Evolutionary conservation across 2,888 invertebrate genomes (phyloP), one percentile per base, ranked within the genome.

Genomic region (Germaria angustata): DNA sequence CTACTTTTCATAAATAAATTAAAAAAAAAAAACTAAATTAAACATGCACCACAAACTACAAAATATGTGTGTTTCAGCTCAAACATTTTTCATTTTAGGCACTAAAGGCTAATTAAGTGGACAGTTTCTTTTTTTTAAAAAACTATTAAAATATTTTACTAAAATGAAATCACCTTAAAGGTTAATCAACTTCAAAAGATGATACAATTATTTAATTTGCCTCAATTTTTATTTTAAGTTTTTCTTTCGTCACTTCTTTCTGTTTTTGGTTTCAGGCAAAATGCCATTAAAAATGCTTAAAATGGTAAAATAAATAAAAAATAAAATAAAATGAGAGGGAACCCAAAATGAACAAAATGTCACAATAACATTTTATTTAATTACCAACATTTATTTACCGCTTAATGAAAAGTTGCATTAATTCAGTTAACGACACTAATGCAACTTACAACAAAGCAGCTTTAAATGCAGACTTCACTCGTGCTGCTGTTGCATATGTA

Each of bases 331-430:
- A 32, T 1, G 17, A 17, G 39, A 28, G 24, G 41, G 51, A 61
- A 68, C 32, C 68, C 2, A 36, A 66, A 59, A 49, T 36, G 34
- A 76, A 22, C 32, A 61, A 77, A 77, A 68, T 77, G 68, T 68
- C 76, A 77, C 61, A 77, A 77, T 36, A 77, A 68, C 32, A 68
- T 68, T 77, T 68, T 39, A 49, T 68, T 77, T 77, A 77, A 77
- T 77, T 68, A 61, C 11, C 68, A 57, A 53, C 46, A 15, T 68
- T 68, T 59, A 41, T 2, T 5, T 20, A 41, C 17, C n/a, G 20
- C 32, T 39, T 34, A 41, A 57, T 32, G 20, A 46, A 36, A 22
- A 44, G n/a, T 57, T 32, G 49, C 49, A 57, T 66, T n/a, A 32
- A 61, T 41, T 63, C 51, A 9, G 13, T n/a, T 39, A n/a, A 15